A percentile compares a stretch with the other conserved stretches of the same genome.
Evolutionary conservation across 2,113 vertebrate genomes (phyloP).

Genomic region (Promerops cafer): DNA sequence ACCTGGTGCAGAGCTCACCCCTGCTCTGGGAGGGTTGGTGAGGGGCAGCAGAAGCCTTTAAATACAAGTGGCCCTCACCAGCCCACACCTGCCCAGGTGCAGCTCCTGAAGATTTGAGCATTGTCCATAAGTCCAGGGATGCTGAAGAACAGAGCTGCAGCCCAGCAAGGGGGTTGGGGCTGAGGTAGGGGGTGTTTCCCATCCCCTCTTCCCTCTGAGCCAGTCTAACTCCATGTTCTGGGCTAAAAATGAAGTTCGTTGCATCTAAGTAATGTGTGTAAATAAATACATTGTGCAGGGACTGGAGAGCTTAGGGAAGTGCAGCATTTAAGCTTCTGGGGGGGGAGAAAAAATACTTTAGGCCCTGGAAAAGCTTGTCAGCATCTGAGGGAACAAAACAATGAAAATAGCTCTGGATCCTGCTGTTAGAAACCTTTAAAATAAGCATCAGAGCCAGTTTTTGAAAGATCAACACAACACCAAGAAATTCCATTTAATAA

Average conservation of each 20-base stretch:
- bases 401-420: background rate
- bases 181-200: background rate
- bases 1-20: background rate
- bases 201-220: background rate
- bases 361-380: background rate
- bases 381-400: background rate
- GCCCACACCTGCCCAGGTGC: background rate
- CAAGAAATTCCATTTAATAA: slow-evolving; percentile 74
- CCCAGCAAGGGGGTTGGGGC: background rate
- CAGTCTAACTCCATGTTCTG: background rate
- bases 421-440: slow-evolving; percentile 35
- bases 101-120: background rate
- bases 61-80: background rate
- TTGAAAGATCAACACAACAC: slow-evolving; percentile 58
- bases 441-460: background rate
- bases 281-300: background rate
- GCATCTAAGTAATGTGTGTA: background rate
- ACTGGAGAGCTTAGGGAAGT: background rate
- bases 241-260: background rate
- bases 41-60: background rate
- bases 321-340: background rate
- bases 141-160: background rate
- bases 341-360: fast-evolving
- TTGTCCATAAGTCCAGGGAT: background rate
- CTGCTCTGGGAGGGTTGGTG: background rate